Base-by-base conservation (phyloP, 2,888 invertebrate species). In the Chorisops tibialis region DNA sequence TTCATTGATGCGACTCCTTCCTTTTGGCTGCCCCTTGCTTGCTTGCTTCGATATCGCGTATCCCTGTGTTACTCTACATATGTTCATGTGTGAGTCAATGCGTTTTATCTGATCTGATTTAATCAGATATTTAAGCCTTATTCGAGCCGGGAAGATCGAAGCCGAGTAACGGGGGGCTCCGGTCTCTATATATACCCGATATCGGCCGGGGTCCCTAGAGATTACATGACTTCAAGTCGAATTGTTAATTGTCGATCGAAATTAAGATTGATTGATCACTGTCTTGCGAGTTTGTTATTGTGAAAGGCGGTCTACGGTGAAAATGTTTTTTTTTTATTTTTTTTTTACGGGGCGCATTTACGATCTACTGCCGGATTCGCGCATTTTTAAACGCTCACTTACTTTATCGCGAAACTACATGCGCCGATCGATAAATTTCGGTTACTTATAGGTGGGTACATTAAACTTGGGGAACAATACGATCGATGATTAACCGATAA, bases 251-350 rank as follows among this genome's bases (percentile, higher is more conserved):
- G 63, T 63, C 61, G 63, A 63, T 63, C 51, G 63, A 63, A 63
- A 63, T 63, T 63, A 63, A 63, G 63, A 63, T 63, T 63, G 63
- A 63, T 61, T 63, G 63, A 63, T 63, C 63, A 63, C 59, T 59
- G 63, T 51, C 59, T 49, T 35, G 56, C 24, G 30, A n/a, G 45
- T 56, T 45, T 45, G 43, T 7, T 45, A 43, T 56, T 43, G 45
- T 45, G 19, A 24, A 30, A 35, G 56, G 16, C 30, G 30, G 30
- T 30, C 30, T 30, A 30, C 30, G 30, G 30, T 30, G 30, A 30
- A 30, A 30, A 7, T 30, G 5, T 30, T 30, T 30, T 30, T 9
- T n/a, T n/a, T n/a, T n/a, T n/a, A n/a, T n/a, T n/a, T n/a, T n/a
- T n/a, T n/a, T n/a, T n/a, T n/a, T n/a, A n/a, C n/a, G n/a, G n/a